Percentiles rank a stretch among this genome's conserved stretches.
phyloP scores from a whole-genome alignment of 2,888 invertebrate species.

The Tanaodytes sp. region DNA sequence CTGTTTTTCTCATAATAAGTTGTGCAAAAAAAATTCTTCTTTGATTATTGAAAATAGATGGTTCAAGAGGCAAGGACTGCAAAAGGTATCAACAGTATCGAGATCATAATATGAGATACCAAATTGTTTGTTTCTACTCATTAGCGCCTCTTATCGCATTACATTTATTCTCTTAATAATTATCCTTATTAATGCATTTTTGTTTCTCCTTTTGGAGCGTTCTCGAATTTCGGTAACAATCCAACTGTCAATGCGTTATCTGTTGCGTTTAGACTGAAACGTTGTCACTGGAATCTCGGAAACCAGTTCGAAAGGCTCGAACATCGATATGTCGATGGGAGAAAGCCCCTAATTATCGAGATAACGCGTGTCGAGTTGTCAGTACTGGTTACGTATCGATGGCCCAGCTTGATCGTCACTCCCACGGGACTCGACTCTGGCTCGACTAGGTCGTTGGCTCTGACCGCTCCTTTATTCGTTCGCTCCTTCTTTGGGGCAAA shows the following conservation, averaged over 20 bases:
- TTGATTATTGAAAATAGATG: no score
- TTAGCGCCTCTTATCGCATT: no score
- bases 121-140: no score
- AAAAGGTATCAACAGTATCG: no score
- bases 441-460: constrained; percentile 40
- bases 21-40: no score
- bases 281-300: constrained; percentile 61
- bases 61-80: no score
- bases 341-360: constrained; percentile 65
- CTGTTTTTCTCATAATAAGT: no score
- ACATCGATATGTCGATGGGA: constrained; percentile 58
- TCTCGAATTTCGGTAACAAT: constrained; percentile 25
- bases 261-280: constrained; percentile 51
- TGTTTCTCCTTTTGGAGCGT: background rate
- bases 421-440: constrained; percentile 53
- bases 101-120: no score
- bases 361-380: constrained; percentile 64
- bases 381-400: constrained; percentile 60
- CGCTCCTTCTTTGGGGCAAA: constrained; percentile 49
- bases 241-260: constrained; percentile 59
- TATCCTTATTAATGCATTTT: no score
- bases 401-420: constrained; percentile 55
- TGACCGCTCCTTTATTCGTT: constrained; percentile 28
- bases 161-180: no score
- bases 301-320: constrained; percentile 61